Evolutionary conservation across 2,113 vertebrate genomes (phyloP), one percentile per base, ranked within the genome.

Genomic region (Sinocyclocheilus anophthalmus): DNA sequence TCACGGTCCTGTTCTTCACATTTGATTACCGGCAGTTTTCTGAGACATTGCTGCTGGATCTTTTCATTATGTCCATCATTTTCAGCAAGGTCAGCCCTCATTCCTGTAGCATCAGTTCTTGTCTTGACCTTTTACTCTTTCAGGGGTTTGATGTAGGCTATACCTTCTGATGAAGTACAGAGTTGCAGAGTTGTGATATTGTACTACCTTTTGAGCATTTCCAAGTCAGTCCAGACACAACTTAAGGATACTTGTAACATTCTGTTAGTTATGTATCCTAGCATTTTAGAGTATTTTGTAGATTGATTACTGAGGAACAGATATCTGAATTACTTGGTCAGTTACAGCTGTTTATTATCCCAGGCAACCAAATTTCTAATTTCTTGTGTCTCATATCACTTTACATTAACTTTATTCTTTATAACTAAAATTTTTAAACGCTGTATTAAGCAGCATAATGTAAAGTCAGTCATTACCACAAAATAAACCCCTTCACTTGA

Each of bases 1-100:
- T 99, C 90, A 99, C 97, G 89, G 94, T 99, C 91, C 97, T 99
- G 87, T 98, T 99, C 94, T 99, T 99, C 95, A 98, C 96, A 91
- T 98, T 99, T 87, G 98, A 99, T 93, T 99, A 96, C 92, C 96
- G 93, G 83, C 95, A 96, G 81, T 96, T 97, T 92, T 99, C 97
- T 1, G 97, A 99, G 94, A 99, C 98, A 37, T 96, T 98, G 94
- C 96, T 99, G 50, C 95, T 99, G 88, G 97, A 99, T 92, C 97
- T 99, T 90, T 99, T 99, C 94, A 94, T 99, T 92, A 97, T 98
- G 96, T 99, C 98, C 91, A 98, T 99, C 77, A 89, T 99, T 92
- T 99, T 99, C 96, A 99, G 94, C 95, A 99, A 99, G 96, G 98
- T 99, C 93, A 90, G 91, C 61, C 75, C 13, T 55, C 30, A 20